Conservation (phyloP, 2,113 vertebrate species). For the Sorex araneus region DNA sequence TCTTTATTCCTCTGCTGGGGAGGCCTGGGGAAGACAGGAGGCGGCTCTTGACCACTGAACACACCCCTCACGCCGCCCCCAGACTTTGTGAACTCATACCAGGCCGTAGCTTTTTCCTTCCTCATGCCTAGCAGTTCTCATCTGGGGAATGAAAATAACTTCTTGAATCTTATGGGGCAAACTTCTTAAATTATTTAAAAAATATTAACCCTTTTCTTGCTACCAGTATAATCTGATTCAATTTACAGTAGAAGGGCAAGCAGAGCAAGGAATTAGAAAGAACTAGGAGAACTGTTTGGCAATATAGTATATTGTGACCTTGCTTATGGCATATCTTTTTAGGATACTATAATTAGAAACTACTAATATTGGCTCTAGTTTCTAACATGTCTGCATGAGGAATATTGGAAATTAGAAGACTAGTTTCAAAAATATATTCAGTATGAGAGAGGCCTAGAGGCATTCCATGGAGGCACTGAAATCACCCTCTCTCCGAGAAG, state of each 20-base stretch:
- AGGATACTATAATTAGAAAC: background rate
- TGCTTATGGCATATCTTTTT: background rate
- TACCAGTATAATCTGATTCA: background rate
- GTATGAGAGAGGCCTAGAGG: background rate
- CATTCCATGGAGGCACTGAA: background rate
- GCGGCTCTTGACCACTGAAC: too few species aligned
- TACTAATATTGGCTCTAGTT: background rate
- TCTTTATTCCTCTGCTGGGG: too few species aligned
- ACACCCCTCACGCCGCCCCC: too few species aligned
- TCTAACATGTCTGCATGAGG: background rate
- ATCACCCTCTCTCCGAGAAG: too few species aligned
- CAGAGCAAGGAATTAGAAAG: background rate
- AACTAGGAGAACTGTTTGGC: background rate
- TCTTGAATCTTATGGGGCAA: background rate
- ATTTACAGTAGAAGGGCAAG: background rate
- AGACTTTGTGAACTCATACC: too few species aligned
- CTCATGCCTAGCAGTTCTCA: background rate
- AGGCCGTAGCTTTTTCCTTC: background rate
- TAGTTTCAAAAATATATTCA: background rate
- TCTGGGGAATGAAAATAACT: background rate
- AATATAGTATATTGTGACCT: background rate
- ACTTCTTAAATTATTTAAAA: background rate
- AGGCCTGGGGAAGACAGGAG: too few species aligned
- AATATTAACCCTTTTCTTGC: background rate
- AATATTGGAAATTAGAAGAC: background rate